Evolutionary conservation across 2,888 invertebrate species (phyloP), one percentile per base, ranked within the genome.

Genomic region (Pachycephus smyrnensis): DNA sequence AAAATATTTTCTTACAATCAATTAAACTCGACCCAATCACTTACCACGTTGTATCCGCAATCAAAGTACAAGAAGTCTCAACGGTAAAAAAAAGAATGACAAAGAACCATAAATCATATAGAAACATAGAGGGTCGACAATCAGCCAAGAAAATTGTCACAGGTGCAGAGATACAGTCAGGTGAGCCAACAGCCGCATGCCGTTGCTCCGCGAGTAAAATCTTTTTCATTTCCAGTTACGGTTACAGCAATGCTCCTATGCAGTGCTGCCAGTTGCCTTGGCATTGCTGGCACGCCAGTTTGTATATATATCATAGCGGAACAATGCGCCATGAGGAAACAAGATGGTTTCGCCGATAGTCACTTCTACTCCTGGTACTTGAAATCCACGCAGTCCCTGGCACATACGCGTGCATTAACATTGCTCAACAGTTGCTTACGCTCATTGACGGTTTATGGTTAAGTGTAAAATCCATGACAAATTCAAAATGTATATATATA

Each of bases 321-420:
- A 84, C 84, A 81, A 85, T 78, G 73, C 78, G 84, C 77, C 81
- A 84, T 80, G 79, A 83, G 82, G 80, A 84, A 84, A 83, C 79
- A 78, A 81, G 84, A 84, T 84, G 76, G 73, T 77, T 69, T 68
- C 73, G 73, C 68, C 76, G 82, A 83, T 83, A 83, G 36, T 15
- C 71, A 31, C 71, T 12, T 31, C 32, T 33, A 33, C 71, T 71
- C 71, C 12, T 33, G 71, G 31, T 71, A 71, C 1, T 6, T 12
- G 71, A 71, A 55, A 55, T 23, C 23, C 55, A 55, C 55, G 23
- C 23, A 55, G 55, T 55, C 55, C 55, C 55, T 55, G 55, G 55
- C 23, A 55, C 55, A 55, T 55, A 2, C 23, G 55, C 23, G 23
- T 23, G 55, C 55, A 55, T 55, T 55, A 55, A 55, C 55, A 55